Evolutionary conservation across 1,140 invertebrate genomes (phyloP), one percentile per base, ranked within the genome.

Genomic region (Aphelinus atriplicis): DNA sequence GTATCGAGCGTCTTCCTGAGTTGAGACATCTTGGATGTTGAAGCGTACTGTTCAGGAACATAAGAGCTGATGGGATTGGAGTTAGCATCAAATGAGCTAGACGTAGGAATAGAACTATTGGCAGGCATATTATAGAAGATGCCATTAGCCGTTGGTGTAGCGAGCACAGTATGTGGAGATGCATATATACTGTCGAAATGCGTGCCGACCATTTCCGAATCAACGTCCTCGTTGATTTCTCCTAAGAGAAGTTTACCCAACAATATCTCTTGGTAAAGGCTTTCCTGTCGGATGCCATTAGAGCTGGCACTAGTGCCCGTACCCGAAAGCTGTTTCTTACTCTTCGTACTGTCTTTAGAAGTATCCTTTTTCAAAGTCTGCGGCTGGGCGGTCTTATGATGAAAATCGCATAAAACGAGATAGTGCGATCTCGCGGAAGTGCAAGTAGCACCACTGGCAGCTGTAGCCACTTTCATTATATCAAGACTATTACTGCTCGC

Each of bases 331-430:
- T 80, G 81, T 76, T 87, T 89, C 78, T 88, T 89, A 43, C 80
- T 81, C 78, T 88, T 88, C 0, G 72, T 72, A n/a, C 45, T 4
- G 10, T 84, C 80, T 66, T 88, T 88, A 0, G 80, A 66, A 26
- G 80, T 80, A 7, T 82, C 85, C 42, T 87, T 82, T 58, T 87
- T 87, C 1, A 73, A 55, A 1, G 81, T 46, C 43, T 84, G 80
- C 1, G 79, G 47, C 2, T 80, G 75, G 2, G 75, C 62, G 1
- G 78, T 74, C 77, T 87, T 89, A 77, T 90, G 90, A 80, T 89
- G 84, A 81, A 91, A 91, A 80, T 91, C 90, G 74, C 90, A 91
- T 0, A 91, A 79, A 2, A 91, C 89, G 46, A 91, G 81, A 82
- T 90, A 90, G 68, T 90, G 83, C 67, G 84, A 84, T 50, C 65